Evolutionary conservation across 2,797 vertebrate genomes (phyloP), one percentile per base, ranked within the genome.

Genomic region (Lagorchestes hirsutus): DNA sequence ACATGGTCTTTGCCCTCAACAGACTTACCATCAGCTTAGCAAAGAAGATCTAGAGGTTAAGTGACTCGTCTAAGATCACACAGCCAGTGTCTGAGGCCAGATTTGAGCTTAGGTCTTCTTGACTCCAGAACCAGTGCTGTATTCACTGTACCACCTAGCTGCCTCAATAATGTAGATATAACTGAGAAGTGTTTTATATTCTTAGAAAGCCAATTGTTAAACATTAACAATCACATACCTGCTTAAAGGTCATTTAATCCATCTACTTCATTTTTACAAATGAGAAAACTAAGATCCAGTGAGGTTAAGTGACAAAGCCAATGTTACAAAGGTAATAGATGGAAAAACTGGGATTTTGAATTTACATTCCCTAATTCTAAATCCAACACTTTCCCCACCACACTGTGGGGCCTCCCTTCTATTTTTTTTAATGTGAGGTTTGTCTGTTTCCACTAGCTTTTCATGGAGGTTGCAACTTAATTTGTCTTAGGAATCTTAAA

Each of bases 401-500:
- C 8, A 24, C 2, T 90, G 55, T 95, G 34, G 74, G 40, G 10
- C 22, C 74, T 50, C 22, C 74, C 24, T 87, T 10, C 16, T 40
- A 87, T 87, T 82, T 97, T 97, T 97, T 96, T 97, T 97, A 95
- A 95, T 96, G 97, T 40, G 50, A 95, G 57, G 93, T 97, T 97
- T 97, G 50, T 96, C 97, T 90, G 24, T 97, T 97, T 97, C 93
- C 91, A 62, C 94, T 0, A 0, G 93, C 91, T 52, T 96, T 97
- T 97, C 82, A 67, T 93, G 46, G 92, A 95, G 27, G 67, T 92
- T 97, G 92, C 94, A 97, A 93, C 58, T 82, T 29, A 97, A 1
- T 50, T 54, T 97, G 91, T 96, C 95, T n/a, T 40, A 91, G 90
- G 97, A 98, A 93, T 0, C 96, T 58, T 92, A 95, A 98, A 98